Evolutionary conservation across 1,140 invertebrate species (phyloP).

Genomic region (Drosophila funebris): DNA sequence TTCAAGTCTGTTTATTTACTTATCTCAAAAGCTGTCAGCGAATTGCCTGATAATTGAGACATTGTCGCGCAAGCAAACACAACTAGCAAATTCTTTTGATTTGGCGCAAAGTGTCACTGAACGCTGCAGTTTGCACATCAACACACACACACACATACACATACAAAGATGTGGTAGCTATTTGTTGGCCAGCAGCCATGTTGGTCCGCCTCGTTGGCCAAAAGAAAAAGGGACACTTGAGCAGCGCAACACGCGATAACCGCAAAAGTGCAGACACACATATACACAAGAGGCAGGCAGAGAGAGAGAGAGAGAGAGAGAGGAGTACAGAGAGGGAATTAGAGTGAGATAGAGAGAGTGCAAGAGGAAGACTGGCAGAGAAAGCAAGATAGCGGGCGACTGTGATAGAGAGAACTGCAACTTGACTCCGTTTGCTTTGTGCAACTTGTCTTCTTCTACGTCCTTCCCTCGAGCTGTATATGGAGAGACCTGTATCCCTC

Average conservation of each 20-base stretch:
- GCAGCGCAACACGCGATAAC: conserved; percentile 34
- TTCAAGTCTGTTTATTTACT: conserved; percentile 3
- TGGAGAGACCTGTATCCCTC: conserved; percentile 25
- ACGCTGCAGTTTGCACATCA: conserved; percentile 8
- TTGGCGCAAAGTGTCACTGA: conserved; percentile 30
- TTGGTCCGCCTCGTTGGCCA: conserved; percentile 17
- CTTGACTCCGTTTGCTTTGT: conserved; percentile 49
- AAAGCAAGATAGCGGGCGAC: neutral
- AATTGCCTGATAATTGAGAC: conserved; percentile 46
- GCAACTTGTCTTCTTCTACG: neutral
- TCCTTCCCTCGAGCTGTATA: conserved; percentile 1
- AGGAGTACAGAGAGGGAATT: neutral
- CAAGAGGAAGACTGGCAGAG: neutral
- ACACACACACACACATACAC: conserved; percentile 1
- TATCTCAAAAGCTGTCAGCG: conserved; percentile 27
- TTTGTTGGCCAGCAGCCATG: conserved; percentile 37
- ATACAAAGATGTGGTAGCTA: neutral
- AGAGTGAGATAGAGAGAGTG: neutral
- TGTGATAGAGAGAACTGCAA: conserved; percentile 9
- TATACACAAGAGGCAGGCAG: neutral
- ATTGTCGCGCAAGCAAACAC: conserved; percentile 3
- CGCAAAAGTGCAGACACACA: conserved; percentile 31
- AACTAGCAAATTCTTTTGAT: conserved; percentile 25
- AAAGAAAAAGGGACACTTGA: conserved; percentile 44
- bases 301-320: neutral